phyloP scores from a whole-genome alignment of 2,797 vertebrate genomes.

The Eulemur albifrons region DNA sequence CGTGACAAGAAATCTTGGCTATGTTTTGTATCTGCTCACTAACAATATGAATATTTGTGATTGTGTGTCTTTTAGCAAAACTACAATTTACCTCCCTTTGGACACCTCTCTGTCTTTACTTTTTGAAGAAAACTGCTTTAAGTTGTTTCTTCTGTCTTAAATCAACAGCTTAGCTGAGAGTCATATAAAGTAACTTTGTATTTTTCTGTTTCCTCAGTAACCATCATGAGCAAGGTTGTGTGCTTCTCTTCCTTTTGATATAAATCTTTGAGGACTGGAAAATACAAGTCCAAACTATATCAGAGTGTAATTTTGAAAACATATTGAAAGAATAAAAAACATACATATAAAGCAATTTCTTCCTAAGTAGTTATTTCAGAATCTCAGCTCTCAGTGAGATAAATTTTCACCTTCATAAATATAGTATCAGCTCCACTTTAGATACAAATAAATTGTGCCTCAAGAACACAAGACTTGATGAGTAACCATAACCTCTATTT shows the following conservation, averaged over 20 bases:
- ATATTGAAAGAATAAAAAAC: background rate
- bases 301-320: slow-evolving; percentile 22
- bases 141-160: background rate
- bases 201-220: slow-evolving; percentile 32
- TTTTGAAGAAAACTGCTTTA: background rate
- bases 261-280: slow-evolving; percentile 22
- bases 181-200: background rate
- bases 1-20: background rate
- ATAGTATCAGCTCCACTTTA: background rate
- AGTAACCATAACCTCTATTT: background rate
- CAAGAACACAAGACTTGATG: background rate
- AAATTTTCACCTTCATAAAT: background rate
- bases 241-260: background rate
- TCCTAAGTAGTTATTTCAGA: background rate
- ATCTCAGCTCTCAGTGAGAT: background rate
- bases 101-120: background rate
- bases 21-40: background rate
- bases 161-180: background rate
- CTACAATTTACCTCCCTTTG: background rate
- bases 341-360: background rate
- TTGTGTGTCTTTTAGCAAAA: background rate
- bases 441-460: background rate
- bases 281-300: background rate
- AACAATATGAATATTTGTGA: background rate
- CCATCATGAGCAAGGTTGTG: background rate